phyloP scores from a whole-genome alignment of 2,888 invertebrate species.

The Habrosyne pyritoides region DNA sequence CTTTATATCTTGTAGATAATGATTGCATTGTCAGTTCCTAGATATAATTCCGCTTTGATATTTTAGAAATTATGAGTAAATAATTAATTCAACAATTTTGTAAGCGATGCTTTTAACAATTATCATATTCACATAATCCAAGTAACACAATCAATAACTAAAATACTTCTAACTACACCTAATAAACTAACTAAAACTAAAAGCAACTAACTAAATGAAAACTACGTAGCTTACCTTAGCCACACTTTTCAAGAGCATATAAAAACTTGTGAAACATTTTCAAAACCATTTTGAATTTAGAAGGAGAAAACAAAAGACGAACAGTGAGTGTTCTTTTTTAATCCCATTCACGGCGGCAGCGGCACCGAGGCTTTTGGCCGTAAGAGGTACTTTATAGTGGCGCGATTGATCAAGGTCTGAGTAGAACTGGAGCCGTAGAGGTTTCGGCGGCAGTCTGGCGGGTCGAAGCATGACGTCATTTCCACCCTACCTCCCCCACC shows the following conservation, averaged over 20 bases:
- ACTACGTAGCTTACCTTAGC: conserved; percentile 46
- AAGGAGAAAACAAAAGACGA: not conserved
- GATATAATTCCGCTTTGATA: too few relatives aligned
- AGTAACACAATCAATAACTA: not conserved
- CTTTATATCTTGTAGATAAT: too few relatives aligned
- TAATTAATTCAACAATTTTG: too few relatives aligned
- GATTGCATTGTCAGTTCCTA: too few relatives aligned
- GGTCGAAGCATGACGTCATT: conserved; percentile 73
- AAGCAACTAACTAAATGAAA: conserved; percentile 14
- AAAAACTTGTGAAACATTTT: conserved; percentile 20
- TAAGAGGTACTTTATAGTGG: conserved; percentile 37
- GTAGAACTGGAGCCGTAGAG: conserved; percentile 45
- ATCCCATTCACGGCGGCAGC: conserved; percentile 30
- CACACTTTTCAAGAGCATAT: conserved; percentile 46
- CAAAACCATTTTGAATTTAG: conserved; percentile 19
- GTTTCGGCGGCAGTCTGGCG: conserved; percentile 68
- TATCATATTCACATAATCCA: not conserved
- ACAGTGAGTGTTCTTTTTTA: conserved; percentile 2
- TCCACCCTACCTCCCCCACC: conserved; percentile 38
- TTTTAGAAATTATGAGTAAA: too few relatives aligned
- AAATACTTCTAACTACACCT: not conserved
- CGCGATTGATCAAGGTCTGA: conserved; percentile 64
- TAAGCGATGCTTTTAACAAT: too few relatives aligned
- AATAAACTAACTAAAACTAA: conserved; percentile 12
- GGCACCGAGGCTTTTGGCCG: conserved; percentile 33